Evolutionary conservation across 2,113 vertebrate species (phyloP).

Genomic region (Chloropsis hardwickii): DNA sequence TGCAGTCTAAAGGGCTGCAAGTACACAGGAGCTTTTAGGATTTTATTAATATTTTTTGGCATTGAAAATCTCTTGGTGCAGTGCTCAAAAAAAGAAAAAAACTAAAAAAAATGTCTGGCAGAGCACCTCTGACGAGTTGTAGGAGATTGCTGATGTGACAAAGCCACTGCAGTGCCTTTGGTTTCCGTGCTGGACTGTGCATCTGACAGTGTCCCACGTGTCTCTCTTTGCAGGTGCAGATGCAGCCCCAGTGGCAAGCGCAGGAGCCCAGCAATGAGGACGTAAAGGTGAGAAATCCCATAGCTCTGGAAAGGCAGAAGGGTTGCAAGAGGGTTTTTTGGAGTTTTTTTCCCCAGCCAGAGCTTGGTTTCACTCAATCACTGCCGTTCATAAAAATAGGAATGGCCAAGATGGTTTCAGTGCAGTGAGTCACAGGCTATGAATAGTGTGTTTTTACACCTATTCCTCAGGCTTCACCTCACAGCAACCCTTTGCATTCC

Average conservation of each 20-base stretch:
- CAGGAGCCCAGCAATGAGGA: neutral
- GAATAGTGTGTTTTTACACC: constrained; percentile 27
- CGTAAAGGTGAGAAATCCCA: neutral
- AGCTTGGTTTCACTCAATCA: neutral
- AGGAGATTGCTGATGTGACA: neutral
- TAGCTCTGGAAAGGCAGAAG: neutral
- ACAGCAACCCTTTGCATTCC: neutral
- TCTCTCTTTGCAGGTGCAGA: constrained; percentile 20
- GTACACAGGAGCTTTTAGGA: neutral
- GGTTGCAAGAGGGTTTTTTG: neutral
- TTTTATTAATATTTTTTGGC: neutral
- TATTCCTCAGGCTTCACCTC: constrained; percentile 22
- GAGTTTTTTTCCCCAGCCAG: neutral
- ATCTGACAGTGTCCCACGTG: neutral
- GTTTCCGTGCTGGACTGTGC: neutral
- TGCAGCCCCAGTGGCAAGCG: constrained; percentile 13
- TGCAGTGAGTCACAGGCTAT: neutral
- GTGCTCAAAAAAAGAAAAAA: neutral
- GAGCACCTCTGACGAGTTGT: neutral
- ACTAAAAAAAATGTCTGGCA: neutral
- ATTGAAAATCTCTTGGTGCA: neutral
- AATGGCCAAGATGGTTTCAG: neutral
- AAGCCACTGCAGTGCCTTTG: neutral
- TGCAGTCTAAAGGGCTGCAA: neutral
- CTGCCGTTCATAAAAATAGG: neutral